A percentile compares a stretch with the other conserved stretches of the same genome.
These are phyloP conservation scores for Poliocrania exsul DNA, from an alignment of 2,797 vertebrate genomes.

Conservation along the genomic window DNA sequence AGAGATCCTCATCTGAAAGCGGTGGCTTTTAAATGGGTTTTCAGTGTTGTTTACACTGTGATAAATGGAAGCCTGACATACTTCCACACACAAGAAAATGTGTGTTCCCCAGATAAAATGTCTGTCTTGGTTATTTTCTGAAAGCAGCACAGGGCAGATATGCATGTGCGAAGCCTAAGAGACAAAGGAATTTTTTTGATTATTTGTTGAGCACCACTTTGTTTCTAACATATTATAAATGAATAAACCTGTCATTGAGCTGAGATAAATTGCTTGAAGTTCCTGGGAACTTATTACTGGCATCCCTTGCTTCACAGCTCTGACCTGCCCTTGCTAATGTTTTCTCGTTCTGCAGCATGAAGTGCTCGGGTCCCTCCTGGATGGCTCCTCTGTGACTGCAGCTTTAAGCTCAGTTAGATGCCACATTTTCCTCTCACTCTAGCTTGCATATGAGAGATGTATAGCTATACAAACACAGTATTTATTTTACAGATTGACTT, in stretches of 20 bases:
- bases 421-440: neutral
- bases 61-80: slow-evolving; percentile 11
- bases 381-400: neutral
- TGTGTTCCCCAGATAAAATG: neutral
- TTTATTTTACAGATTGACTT: neutral
- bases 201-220: slow-evolving; percentile 5
- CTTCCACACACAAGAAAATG: neutral
- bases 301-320: neutral
- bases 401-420: neutral
- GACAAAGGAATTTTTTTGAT: neutral
- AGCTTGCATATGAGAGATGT: neutral
- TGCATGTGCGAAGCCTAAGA: neutral
- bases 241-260: slow-evolving; percentile 30
- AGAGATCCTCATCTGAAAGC: slow-evolving; percentile 1
- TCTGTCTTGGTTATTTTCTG: slow-evolving; percentile 7
- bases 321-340: neutral
- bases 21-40: neutral
- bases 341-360: neutral
- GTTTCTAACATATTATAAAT: slow-evolving; percentile 7
- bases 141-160: neutral
- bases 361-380: neutral
- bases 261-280: slow-evolving; percentile 30
- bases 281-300: slow-evolving; percentile 20
- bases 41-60: neutral
- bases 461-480: neutral